Conservation (phyloP, 2,797 vertebrate genomes). For the Perodicticus potto region DNA sequence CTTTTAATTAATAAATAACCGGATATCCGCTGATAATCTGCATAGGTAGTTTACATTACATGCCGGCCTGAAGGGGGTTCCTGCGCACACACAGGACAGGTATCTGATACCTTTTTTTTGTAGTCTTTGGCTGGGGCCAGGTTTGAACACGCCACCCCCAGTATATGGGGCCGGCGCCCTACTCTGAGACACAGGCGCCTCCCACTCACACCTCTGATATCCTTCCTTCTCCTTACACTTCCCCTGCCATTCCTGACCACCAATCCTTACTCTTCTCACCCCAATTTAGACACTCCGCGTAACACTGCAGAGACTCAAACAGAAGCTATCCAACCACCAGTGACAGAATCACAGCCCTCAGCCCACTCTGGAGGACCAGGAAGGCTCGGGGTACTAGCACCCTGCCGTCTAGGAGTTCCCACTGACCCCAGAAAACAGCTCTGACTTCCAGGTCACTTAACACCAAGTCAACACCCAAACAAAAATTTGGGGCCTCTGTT, state of each 20-base stretch:
- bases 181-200: too few relatives aligned
- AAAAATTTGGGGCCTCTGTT: slow-evolving; percentile 84
- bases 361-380: slow-evolving; percentile 21
- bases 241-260: neutral
- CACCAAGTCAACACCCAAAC: slow-evolving; percentile 67
- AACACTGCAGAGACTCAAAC: neutral
- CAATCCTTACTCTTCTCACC: neutral
- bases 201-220: neutral
- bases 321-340: neutral
- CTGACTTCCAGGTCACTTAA: neutral
- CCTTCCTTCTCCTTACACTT: neutral
- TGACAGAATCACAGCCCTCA: neutral
- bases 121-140: too few relatives aligned
- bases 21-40: neutral
- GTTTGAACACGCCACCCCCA: too few relatives aligned
- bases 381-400: neutral
- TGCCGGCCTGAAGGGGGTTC: neutral
- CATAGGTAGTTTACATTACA: neutral
- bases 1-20: neutral
- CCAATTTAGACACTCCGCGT: slow-evolving; percentile 3
- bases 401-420: neutral
- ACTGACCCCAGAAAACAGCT: neutral
- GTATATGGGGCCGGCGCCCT: too few relatives aligned
- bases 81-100: neutral
- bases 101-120: too few relatives aligned